Evolutionary conservation across 2,797 vertebrate species (phyloP).

Genomic region (Catostomus latipinnis): DNA sequence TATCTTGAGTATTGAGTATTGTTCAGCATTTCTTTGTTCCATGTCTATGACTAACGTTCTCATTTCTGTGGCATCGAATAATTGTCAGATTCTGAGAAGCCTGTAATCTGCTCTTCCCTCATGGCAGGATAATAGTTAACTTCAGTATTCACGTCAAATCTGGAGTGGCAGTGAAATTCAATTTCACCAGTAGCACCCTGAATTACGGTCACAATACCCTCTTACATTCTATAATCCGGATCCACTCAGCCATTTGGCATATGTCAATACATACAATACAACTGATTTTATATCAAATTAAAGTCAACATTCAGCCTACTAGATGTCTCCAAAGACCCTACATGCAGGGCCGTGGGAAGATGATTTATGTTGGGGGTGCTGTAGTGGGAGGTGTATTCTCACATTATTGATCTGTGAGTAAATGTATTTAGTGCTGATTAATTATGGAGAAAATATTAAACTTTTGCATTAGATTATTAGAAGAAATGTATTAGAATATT

Average conservation of each 20-base stretch:
- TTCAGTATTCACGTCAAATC: constrained; percentile 37
- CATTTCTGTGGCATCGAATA: constrained; percentile 2
- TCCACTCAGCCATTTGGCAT: neutral
- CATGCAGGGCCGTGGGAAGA: no score
- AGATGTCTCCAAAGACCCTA: constrained; percentile 33
- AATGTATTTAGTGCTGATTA: no score
- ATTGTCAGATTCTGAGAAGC: constrained; percentile 19
- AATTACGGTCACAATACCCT: constrained; percentile 10
- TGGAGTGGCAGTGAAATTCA: constrained; percentile 29
- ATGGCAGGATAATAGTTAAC: constrained; percentile 43
- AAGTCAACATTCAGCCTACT: constrained; percentile 3
- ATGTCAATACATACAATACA: neutral
- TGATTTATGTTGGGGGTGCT: no score
- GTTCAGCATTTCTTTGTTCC: constrained; percentile 28
- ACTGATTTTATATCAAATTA: constrained; percentile 22
- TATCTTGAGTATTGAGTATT: neutral
- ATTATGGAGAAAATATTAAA: no score
- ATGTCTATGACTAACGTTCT: constrained; percentile 18
- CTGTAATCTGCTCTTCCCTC: constrained; percentile 29
- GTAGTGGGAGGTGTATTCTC: no score
- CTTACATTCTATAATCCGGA: constrained; percentile 5
- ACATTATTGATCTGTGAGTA: no score
- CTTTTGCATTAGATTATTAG: no score
- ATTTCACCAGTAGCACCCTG: constrained; percentile 28
- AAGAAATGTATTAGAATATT: no score